Base-by-base conservation (phyloP, 2,888 invertebrate species). In the Drosophila maculinotata region DNA sequence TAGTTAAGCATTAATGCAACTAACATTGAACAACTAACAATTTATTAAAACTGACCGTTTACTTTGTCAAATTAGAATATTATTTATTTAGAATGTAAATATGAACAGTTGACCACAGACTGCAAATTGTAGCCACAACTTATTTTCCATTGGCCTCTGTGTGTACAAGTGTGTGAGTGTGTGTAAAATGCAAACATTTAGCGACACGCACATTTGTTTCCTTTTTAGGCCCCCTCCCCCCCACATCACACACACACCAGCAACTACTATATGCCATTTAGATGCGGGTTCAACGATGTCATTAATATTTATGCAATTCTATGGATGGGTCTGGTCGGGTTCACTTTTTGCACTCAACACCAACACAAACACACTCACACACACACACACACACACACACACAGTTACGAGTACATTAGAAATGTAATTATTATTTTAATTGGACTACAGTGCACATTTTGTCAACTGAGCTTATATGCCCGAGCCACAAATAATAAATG, bases 381-480 rank as follows among this genome's bases (percentile, higher is more conserved):
- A 17, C 14, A 17, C 4, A 12, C 47, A 57, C 44, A 56, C 52
- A 75, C 70, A 74, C 82, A 79, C 78, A 81, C 80, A 85, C 80
- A 64, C 75, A 75, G 69, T 76, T 54, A 20, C 52, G 39, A 63
- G 64, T 86, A 76, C 89, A 89, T 89, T 89, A 89, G 89, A 89
- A 85, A 89, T 86, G 89, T 89, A 89, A 89, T 89, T 89, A 89
- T 89, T 89, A 89, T 89, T 89, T 89, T 89, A 89, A 89, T 89
- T 89, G 89, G 86, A 82, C 79, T 75, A 73, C 76, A 65, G 45
- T 59, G 75, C 57, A 66, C 80, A 78, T 80, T 78, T 73, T 65
- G 73, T 70, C 67, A 69, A 59, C 44, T 44, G 60, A 36, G 42
- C 10, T 39, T 42, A 42, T 54, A 49, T 47, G 64, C 39, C 45